Evolutionary conservation across 2,797 vertebrate genomes (phyloP).

Genomic region (Pseudochirops cupreus): DNA sequence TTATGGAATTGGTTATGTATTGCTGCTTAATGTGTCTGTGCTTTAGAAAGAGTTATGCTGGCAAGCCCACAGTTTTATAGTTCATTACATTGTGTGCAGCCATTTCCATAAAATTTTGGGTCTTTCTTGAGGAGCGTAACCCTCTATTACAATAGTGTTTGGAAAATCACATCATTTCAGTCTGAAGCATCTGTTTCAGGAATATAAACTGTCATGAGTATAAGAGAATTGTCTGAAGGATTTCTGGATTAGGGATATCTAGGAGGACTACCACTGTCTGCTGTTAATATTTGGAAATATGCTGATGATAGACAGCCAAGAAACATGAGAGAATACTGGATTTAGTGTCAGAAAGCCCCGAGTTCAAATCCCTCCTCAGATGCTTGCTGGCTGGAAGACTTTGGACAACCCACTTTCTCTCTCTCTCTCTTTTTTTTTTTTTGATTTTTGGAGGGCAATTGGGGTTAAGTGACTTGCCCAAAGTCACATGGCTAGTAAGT

Average conservation of each 20-base stretch:
- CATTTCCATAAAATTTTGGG: background rate
- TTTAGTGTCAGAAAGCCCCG: background rate
- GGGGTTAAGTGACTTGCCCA: no score
- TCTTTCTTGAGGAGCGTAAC: background rate
- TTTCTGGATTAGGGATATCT: background rate
- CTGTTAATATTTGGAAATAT: background rate
- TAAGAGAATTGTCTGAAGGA: background rate
- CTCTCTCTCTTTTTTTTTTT: background rate
- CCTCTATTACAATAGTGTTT: background rate
- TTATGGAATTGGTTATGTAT: conserved; percentile 3
- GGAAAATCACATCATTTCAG: background rate
- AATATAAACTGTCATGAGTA: background rate
- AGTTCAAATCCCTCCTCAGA: background rate
- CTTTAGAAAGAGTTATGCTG: conserved; percentile 27
- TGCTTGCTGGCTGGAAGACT: background rate
- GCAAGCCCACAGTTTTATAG: background rate
- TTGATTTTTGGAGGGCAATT: no score
- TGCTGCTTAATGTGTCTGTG: conserved; percentile 2
- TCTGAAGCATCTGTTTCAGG: background rate
- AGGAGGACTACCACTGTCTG: background rate
- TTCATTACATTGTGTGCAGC: background rate
- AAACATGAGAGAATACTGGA: background rate
- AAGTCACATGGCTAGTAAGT: no score
- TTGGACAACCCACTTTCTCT: background rate
- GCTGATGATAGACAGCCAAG: background rate